These are phyloP conservation scores for Cirrhinus molitorella DNA, from an alignment of 2,797 vertebrate species.

Conservation along the genomic window DNA sequence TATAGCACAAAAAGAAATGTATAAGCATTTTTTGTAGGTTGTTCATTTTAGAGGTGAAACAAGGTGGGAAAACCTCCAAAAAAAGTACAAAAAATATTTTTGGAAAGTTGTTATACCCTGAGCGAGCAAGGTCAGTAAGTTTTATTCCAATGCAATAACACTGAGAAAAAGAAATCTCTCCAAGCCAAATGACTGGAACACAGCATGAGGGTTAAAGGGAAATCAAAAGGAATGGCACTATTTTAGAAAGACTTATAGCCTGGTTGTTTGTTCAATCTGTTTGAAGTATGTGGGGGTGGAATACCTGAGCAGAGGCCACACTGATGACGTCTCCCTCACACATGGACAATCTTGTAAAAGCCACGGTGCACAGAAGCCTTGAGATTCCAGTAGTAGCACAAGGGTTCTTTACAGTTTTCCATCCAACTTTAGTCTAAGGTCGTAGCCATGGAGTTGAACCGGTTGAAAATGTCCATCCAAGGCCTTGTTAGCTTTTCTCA, in stretches of 20 bases:
- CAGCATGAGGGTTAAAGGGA: conserved; percentile 33
- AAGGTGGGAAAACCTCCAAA: neutral
- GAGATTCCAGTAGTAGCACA: conserved; percentile 83
- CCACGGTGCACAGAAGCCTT: conserved; percentile 77
- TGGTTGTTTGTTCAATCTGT: conserved; percentile 78
- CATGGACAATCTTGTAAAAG: conserved; percentile 77
- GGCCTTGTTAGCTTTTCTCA: neutral
- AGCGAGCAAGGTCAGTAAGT: neutral
- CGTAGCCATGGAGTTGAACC: conserved; percentile 68
- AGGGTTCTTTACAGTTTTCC: conserved; percentile 79
- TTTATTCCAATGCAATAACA: neutral
- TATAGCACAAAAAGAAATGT: neutral
- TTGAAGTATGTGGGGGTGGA: conserved; percentile 76
- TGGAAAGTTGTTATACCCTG: neutral
- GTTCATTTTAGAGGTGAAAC: neutral
- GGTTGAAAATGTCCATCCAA: neutral
- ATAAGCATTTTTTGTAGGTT: neutral
- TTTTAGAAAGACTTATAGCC: conserved; percentile 73
- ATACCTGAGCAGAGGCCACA: conserved; percentile 80
- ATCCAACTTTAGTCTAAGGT: conserved; percentile 82
- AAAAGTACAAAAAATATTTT: neutral
- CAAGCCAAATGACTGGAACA: neutral
- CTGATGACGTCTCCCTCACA: conserved; percentile 57
- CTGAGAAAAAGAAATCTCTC: neutral
- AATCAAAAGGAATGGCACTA: conserved; percentile 66